phyloP scores from a whole-genome alignment of 2,888 invertebrate species.

The Sesia bembeciformis region DNA sequence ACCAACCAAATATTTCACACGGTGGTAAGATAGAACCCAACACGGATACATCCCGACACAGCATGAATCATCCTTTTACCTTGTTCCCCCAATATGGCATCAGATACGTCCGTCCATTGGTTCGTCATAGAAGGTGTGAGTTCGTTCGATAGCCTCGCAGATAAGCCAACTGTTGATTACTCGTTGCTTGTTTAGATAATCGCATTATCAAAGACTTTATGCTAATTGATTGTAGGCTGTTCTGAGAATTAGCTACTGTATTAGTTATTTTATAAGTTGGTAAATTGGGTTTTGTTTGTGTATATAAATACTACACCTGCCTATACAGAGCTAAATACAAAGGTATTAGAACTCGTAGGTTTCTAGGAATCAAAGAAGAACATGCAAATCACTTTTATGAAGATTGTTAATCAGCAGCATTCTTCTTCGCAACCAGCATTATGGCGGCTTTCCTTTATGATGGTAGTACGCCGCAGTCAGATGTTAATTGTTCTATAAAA shows the following conservation, averaged over 20 bases:
- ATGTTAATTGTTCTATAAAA: not conserved
- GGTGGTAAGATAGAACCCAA: not conserved
- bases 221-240: not conserved
- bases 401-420: too few relatives aligned
- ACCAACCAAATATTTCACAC: too few relatives aligned
- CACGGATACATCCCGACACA: not conserved
- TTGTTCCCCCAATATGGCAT: slow-evolving; percentile 20
- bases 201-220: not conserved
- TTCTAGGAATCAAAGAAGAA: too few relatives aligned
- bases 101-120: slow-evolving; percentile 24
- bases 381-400: too few relatives aligned
- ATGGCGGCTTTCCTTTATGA: not conserved
- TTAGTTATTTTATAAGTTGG: too few relatives aligned
- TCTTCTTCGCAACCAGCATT: not conserved
- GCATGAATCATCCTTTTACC: not conserved
- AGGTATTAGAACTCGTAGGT: too few relatives aligned
- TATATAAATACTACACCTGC: too few relatives aligned
- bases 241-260: not conserved
- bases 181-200: not conserved
- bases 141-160: slow-evolving; percentile 23
- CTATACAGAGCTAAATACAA: too few relatives aligned
- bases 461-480: not conserved
- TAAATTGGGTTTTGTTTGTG: too few relatives aligned
- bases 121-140: slow-evolving; percentile 31
- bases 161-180: slow-evolving; percentile 11